Evolutionary conservation across 2,888 invertebrate species (phyloP), one percentile per base, ranked within the genome.

Genomic region (Andrena praecox): DNA sequence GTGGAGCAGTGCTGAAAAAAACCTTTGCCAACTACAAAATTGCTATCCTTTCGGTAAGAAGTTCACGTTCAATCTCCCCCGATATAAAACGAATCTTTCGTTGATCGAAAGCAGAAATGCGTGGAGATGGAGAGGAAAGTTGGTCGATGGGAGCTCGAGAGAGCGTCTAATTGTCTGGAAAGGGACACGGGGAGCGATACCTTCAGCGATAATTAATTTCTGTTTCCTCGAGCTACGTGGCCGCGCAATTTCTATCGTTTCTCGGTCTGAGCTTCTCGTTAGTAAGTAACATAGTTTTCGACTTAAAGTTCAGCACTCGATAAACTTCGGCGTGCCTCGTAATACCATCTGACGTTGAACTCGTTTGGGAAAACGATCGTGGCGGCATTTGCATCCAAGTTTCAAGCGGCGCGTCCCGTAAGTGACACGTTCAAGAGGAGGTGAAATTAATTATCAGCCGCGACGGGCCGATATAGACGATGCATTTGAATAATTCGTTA

Each of bases 321-420:
- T 77, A 67, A 77, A 77, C 29, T 77, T 77, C 35, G 56, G 27
- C 54, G 8, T n/a, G 71, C 20, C 67, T 68, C 77, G 78, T 77
- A 63, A 50, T 68, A 77, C 78, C 78, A 80, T 68, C 77, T 80
- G 77, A 77, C 80, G 80, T 80, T 56, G 77, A 68, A 80, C 72
- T 77, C 71, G 80, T 72, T 80, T 68, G 59, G 35, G 67, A 12
- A 67, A 72, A 77, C 78, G 72, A 77, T 68, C 78, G 72, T 29
- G 24, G 62, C 48, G n/a, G 56, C 62, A 72, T 78, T 80, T 71
- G 77, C 71, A 77, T 77, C 48, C 8, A 27, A 71, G 66, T 71
- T 67, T 52, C 62, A 54, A 31, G n/a, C n/a, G 29, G 54, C 52
- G 48, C 67, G 31, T 74, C 52, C 31, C 66, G 50, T 42, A 63